Evolutionary conservation across 2,797 vertebrate species (phyloP), one percentile per base, ranked within the genome.

Genomic region (Macroramphosus scolopax): DNA sequence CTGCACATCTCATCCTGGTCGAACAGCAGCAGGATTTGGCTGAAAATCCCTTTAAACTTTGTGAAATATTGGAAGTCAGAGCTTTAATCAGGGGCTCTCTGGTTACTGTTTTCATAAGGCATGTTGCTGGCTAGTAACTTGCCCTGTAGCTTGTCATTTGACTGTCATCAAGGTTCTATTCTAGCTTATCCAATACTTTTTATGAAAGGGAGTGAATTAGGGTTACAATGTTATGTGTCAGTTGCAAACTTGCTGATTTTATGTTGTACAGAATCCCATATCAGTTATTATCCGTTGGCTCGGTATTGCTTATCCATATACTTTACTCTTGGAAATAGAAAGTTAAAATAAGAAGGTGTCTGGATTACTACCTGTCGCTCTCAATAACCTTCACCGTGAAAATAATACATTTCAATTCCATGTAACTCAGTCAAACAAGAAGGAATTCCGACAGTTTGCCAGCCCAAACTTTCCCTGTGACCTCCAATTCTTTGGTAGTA

Each of bases 81-180:
- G 47, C 54, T 73, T 61, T 52, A 78, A 78, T 78, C 69, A 56
- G 50, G 14, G 6, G 24, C 50, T 70, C 62, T 63, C 62, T 43
- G 26, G 57, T 73, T 77, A 58, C 70, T 71, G 66, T 77, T 80
- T 70, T 67, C 61, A 77, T 70, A 60, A 59, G 49, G 17, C 66
- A 61, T 72, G 63, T 46, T 52, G 32, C 5, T 22, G 3, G 20
- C 3, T 22, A 3, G 3, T 22, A 22, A 6, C 20, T 22, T 3
- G 20, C 20, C 20, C 20, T 3, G 20, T 22, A 22, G 20, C n/a
- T n/a, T n/a, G n/a, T n/a, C n/a, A n/a, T n/a, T n/a, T n/a, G n/a
- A 61, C 58, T 75, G 63, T 81, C 63, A 63, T 66, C 51, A 8
- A 52, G 52, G 46, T 50, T 63, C 59, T 54, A 42, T 25, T 68